Evolutionary conservation across 2,888 invertebrate species (phyloP), one percentile per base, ranked within the genome.

Genomic region (Tipula confusa): DNA sequence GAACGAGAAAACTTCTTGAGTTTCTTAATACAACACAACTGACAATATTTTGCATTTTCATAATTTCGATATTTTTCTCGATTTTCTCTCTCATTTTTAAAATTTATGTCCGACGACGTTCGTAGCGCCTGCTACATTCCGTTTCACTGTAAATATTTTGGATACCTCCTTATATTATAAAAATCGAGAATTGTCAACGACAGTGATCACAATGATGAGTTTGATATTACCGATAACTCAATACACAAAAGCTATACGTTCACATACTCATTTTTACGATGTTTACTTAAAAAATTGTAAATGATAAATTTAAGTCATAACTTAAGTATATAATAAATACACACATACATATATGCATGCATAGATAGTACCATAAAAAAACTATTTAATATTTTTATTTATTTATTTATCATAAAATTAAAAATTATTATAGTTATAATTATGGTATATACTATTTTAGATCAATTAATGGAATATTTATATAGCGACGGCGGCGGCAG

Each of bases 301-400:
- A 64, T 64, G 64, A 64, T 64, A 64, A 64, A 64, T 64, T 64
- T 64, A 64, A 64, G 64, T 64, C 64, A 64, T 64, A 64, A 64
- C 64, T 64, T 64, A 64, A 64, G 64, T 64, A 15, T 43, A 33
- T 33, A 33, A n/a, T n/a, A n/a, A n/a, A n/a, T 33, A 33, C 33
- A 33, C 33, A 33, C 33, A 33, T n/a, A n/a, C n/a, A n/a, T n/a
- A 36, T 15, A 64, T 24, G 64, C 15, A 43, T 43, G 15, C 6
- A 43, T 43, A 43, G 1, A 43, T 43, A 43, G 64, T 64, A 64
- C 64, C 64, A 64, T 64, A 64, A 64, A 64, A n/a, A 64, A 64
- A 24, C 64, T 43, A 43, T 43, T 43, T 43, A 43, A 31, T n/a
- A 11, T 38, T 64, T 64, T 64, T 64, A 64, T 9, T 18, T 64